Evolutionary conservation across 2,797 vertebrate species (phyloP), one percentile per base, ranked within the genome.

Genomic region (Chiroxiphia lanceolata): DNA sequence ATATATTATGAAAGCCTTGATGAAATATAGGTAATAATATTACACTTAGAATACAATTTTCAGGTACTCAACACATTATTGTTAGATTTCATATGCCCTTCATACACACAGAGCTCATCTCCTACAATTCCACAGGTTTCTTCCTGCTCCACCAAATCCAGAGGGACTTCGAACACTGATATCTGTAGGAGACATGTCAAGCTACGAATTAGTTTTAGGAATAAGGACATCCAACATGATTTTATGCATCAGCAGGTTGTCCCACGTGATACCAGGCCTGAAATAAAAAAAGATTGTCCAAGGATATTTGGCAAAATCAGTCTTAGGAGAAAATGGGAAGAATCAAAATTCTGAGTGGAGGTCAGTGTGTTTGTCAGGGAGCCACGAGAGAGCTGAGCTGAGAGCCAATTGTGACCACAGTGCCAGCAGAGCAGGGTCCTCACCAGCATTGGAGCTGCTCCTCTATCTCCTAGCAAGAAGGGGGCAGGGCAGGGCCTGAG

Each of bases 341-440:
- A 86, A 93, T 47, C 64, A 65, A 72, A 86, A 53, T n/a, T 65
- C 47, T 29, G 8, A 15, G 26, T 25, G 51, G 17, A 29, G 12
- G 20, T 72, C 45, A 69, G 10, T 0, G 0, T 31, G 21, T 6
- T 61, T 54, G 11, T n/a, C 47, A 44, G 29, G 21, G 27, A 64
- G 17, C 29, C 56, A 23, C 0, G 0, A 25, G 1, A 4, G 16
- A 21, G 7, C 5, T 0, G 2, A 83, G 26, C 5, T 3, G 8
- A 60, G 38, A 77, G 26, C 8, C 2, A 1, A 31, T 16, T 2
- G 13, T 3, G 12, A 22, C 3, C 13, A 38, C 2, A 31, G 0
- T 29, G 17, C 16, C 42, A 53, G 22, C 8, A 44, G 18, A 18
- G 7, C 72, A 69, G 15, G 26, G 27, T 56, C 13, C 19, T 57